Base-by-base conservation (phyloP, 2,888 invertebrate species). In the Cheilosia grossa region DNA sequence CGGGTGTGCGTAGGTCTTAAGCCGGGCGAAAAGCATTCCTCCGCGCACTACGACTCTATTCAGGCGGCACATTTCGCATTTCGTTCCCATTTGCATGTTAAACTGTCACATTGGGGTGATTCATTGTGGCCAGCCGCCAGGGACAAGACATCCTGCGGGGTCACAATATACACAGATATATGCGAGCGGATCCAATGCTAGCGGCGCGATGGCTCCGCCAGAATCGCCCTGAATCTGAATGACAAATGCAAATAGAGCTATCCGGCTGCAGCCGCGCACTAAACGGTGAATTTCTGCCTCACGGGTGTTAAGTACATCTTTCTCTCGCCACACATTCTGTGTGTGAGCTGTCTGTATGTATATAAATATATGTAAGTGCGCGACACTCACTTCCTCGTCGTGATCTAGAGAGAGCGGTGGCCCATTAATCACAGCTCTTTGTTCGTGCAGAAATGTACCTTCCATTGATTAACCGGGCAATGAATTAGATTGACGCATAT, bases 11-110 rank as follows among this genome's bases (percentile, higher is more conserved):
- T 85, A 81, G 81, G 80, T 74, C 80, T 70, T 72, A 17, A 47
- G 75, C 61, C 40, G 59, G 15, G 49, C 51, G 24, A 42, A 24
- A 63, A 63, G 37, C 49, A 61, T 77, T 82, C 81, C 81, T 75
- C 63, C 58, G 69, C 77, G 24, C 54, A 53, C 63, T 56, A 67
- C 27, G 75, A 54, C 80, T 83, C 74, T 85, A 85, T 85, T 70
- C 53, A 51, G 78, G 82, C 77, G 82, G 82, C 82, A 77, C 61
- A 73, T 79, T 82, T 79, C 56, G 70, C 27, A 59, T 51, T 80
- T 72, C 79, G 80, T 85, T 86, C 86, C 79, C 66, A 87, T 87
- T 87, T 87, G 77, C 87, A 87, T 87, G 87, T 87, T 86, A 86
- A 86, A 86, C 77, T 87, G 87, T 87, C 87, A 85, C 87, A 87